Percentiles rank a stretch among this genome's conserved stretches.
Conservation (phyloP, 2,797 vertebrate species). For the Sardinella longiceps region DNA sequence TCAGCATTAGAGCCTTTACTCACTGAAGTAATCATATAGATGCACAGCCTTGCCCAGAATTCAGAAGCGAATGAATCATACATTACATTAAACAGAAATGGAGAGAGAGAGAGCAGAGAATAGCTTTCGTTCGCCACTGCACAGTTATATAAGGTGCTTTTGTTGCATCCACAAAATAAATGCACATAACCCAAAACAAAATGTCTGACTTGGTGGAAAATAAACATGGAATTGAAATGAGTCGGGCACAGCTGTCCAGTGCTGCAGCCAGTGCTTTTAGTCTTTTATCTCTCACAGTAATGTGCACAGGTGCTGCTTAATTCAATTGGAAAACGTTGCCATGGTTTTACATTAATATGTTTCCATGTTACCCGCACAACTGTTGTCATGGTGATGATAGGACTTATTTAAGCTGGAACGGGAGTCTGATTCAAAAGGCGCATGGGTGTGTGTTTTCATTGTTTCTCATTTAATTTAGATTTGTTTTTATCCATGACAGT, state of each 20-base stretch:
- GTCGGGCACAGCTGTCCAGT: constrained; percentile 58
- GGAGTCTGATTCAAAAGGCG: constrained; percentile 78
- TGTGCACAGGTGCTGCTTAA: constrained; percentile 83
- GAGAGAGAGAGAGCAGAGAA: constrained; percentile 30
- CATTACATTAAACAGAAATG: constrained; percentile 34
- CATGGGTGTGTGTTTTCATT: constrained; percentile 63
- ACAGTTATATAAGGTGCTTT: constrained; percentile 43
- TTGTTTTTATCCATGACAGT: constrained; percentile 65
- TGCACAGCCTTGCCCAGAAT: constrained; percentile 28
- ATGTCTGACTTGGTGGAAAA: constrained; percentile 54
- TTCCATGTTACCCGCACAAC: constrained; percentile 90
- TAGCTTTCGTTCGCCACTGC: constrained; percentile 29
- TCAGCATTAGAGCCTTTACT: constrained; percentile 34
- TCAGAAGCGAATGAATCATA: constrained; percentile 25
- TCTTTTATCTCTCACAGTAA: constrained; percentile 74
- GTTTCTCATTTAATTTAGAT: constrained; percentile 70
- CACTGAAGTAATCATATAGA: constrained; percentile 34
- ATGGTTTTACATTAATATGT: constrained; percentile 86
- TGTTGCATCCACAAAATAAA: constrained; percentile 44
- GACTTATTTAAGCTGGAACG: constrained; percentile 86
- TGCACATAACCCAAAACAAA: constrained; percentile 45
- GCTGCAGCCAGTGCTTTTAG: constrained; percentile 56
- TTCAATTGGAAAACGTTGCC: constrained; percentile 81
- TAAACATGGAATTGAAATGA: constrained; percentile 55
- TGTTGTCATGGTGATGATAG: constrained; percentile 92